phyloP scores from a whole-genome alignment of 2,113 vertebrate species.

The Glaucomys volans region DNA sequence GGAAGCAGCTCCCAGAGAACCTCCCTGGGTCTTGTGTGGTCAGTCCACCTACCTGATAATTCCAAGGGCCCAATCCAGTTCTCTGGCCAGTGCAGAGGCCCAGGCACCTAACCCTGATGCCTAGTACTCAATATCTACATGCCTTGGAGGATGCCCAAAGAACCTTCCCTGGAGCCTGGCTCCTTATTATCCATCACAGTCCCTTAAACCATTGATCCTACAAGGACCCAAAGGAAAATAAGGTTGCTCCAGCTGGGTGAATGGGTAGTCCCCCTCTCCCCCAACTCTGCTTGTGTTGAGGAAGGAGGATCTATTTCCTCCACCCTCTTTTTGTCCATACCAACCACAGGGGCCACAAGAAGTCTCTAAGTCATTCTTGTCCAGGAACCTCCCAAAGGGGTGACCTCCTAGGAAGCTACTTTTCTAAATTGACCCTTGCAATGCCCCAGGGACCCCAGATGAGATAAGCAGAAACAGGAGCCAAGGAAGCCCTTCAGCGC shows the following conservation, averaged over 20 bases:
- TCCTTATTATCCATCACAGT: neutral
- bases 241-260: neutral
- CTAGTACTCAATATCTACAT: neutral
- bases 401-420: neutral
- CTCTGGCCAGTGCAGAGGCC: neutral
- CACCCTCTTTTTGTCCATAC: neutral
- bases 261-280: neutral
- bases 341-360: neutral
- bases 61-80: neutral
- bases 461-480: neutral
- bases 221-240: neutral
- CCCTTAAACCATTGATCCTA: neutral
- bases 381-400: neutral
- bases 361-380: neutral
- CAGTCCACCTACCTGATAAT: neutral
- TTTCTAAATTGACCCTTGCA: neutral
- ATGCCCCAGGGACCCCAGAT: neutral
- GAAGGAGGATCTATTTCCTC: neutral
- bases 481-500: neutral
- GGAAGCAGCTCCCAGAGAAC: slow-evolving; percentile 17
- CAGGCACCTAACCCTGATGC: neutral
- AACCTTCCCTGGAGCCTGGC: neutral
- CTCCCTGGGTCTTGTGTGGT: neutral
- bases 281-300: neutral
- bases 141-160: neutral